These are phyloP conservation scores for Drosophila athabasca DNA, from an alignment of 1,140 invertebrate species.

Conservation along the genomic window DNA sequence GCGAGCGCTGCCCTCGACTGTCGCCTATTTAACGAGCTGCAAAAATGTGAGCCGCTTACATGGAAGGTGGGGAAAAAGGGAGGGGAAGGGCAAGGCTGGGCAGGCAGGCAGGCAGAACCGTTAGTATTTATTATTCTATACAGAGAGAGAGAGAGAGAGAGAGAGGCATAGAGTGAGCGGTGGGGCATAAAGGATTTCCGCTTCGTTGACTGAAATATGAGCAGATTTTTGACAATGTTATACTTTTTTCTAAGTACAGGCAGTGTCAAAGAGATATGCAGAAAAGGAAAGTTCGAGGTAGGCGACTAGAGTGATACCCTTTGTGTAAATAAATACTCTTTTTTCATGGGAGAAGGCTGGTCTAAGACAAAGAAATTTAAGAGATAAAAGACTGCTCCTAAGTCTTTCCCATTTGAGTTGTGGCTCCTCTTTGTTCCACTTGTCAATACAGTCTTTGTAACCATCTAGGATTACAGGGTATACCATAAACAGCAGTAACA, in stretches of 20 bases:
- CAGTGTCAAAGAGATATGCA: neutral
- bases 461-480: too few species aligned
- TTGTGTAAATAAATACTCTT: too few species aligned
- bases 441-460: too few species aligned
- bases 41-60: conserved; percentile 58
- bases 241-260: conserved; percentile 30
- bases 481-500: neutral
- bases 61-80: too few species aligned
- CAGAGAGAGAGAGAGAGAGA: neutral
- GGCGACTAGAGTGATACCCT: too few species aligned
- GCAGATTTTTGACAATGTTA: conserved; percentile 68
- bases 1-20: conserved; percentile 45
- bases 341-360: too few species aligned
- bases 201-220: conserved; percentile 78
- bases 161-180: conserved; percentile 6
- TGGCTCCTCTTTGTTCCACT: too few species aligned
- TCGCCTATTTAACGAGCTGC: conserved; percentile 79
- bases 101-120: conserved; percentile 26
- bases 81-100: neutral
- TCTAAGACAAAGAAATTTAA: too few species aligned
- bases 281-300: neutral
- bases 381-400: too few species aligned
- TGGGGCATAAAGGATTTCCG: conserved; percentile 73
- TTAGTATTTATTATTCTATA: conserved; percentile 41
- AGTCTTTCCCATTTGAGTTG: too few species aligned